These are phyloP conservation scores for Plebejus argus DNA, from an alignment of 2,888 invertebrate genomes.

Conservation along the genomic window DNA sequence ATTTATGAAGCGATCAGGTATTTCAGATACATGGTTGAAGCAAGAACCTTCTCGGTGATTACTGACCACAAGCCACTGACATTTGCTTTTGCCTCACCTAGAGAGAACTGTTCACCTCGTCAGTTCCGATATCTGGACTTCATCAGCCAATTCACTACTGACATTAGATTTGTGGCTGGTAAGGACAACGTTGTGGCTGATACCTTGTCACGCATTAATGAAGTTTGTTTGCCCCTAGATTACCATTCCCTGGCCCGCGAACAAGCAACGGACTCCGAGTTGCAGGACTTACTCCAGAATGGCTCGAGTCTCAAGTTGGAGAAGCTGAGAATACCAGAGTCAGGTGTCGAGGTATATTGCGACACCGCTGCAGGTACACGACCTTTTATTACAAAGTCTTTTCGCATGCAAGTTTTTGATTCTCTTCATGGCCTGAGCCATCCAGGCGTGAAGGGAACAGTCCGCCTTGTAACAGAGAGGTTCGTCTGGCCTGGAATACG, in stretches of 20 bases:
- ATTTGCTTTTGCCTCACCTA: slow-evolving; percentile 49
- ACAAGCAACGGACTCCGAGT: slow-evolving; percentile 41
- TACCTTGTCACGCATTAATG: slow-evolving; percentile 45
- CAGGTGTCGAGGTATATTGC: slow-evolving; percentile 28
- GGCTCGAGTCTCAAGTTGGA: slow-evolving; percentile 37
- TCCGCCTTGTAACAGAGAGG: slow-evolving; percentile 46
- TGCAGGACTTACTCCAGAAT: slow-evolving; percentile 35
- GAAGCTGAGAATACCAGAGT: slow-evolving; percentile 34
- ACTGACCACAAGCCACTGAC: slow-evolving; percentile 44
- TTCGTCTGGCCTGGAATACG: slow-evolving; percentile 54
- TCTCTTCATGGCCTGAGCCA: slow-evolving; percentile 43
- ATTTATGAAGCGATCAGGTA: slow-evolving; percentile 52
- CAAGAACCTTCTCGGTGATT: slow-evolving; percentile 45
- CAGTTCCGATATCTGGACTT: slow-evolving; percentile 51
- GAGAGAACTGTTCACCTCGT: slow-evolving; percentile 49
- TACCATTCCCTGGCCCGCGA: slow-evolving; percentile 37
- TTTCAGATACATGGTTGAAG: slow-evolving; percentile 56
- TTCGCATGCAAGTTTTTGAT: slow-evolving; percentile 40
- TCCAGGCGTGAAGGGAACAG: slow-evolving; percentile 40
- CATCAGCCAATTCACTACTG: slow-evolving; percentile 51
- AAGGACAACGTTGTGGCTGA: slow-evolving; percentile 50
- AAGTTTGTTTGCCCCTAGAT: slow-evolving; percentile 38
- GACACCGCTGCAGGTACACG: slow-evolving; percentile 33
- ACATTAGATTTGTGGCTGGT: slow-evolving; percentile 50
- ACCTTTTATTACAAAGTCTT: slow-evolving; percentile 35